A percentile compares a stretch with the other conserved stretches of the same genome.
Evolutionary conservation across 2,888 invertebrate species (phyloP).

Genomic region (Lissocephala sabroskyi): DNA sequence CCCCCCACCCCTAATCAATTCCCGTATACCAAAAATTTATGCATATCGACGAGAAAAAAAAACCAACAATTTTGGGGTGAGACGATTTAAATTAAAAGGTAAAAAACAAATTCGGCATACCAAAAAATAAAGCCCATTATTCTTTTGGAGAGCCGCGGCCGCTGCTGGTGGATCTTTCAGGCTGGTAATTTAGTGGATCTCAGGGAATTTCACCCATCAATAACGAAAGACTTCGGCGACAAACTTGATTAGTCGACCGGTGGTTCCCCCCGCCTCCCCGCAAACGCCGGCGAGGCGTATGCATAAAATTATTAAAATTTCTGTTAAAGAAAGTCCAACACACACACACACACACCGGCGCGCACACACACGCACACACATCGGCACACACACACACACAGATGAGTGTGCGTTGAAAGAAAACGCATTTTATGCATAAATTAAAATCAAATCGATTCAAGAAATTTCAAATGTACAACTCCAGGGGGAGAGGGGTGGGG

Average conservation of each 20-base stretch:
- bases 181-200: too few species aligned
- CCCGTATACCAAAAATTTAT: too few species aligned
- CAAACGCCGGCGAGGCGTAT: slow-evolving; percentile 6
- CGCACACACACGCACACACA: slow-evolving; percentile 7
- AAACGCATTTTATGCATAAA: slow-evolving; percentile 65
- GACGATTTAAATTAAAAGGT: not conserved
- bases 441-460: slow-evolving; percentile 65
- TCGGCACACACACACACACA: slow-evolving; percentile 8
- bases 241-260: slow-evolving; percentile 56
- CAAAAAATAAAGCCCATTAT: too few species aligned
- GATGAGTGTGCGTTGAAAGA: slow-evolving; percentile 58
- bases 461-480: slow-evolving; percentile 42
- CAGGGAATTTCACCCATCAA: slow-evolving; percentile 62
- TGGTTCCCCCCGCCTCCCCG: slow-evolving; percentile 19
- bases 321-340: slow-evolving; percentile 61
- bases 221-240: slow-evolving; percentile 64
- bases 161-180: slow-evolving; percentile 4
- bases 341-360: slow-evolving; percentile 7
- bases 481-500: slow-evolving; percentile 10
- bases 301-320: slow-evolving; percentile 67
- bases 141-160: slow-evolving; percentile 11
- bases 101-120: not conserved
- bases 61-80: too few species aligned
- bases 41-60: too few species aligned
- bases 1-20: too few species aligned